Conservation (phyloP, 2,113 vertebrate genomes). For the Scalopus aquaticus region DNA sequence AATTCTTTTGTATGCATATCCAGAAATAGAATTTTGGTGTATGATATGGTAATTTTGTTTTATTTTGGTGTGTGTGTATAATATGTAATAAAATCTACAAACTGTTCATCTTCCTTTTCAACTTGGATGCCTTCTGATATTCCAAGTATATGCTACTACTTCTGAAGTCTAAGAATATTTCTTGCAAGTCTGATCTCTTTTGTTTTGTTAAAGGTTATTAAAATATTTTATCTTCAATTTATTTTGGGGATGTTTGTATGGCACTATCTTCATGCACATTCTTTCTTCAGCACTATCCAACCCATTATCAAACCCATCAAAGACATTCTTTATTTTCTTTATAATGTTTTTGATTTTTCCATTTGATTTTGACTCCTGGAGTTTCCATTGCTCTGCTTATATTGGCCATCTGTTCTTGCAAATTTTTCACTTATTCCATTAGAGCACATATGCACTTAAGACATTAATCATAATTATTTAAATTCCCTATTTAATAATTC, state of each 20-base stretch:
- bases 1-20: background rate
- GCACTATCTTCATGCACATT: background rate
- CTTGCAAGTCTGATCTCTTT: background rate
- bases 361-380: background rate
- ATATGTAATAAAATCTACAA: no score
- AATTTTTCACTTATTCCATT: background rate
- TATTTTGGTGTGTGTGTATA: no score
- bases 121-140: background rate
- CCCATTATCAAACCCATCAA: background rate
- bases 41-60: background rate
- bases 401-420: background rate
- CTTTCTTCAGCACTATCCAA: background rate
- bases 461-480: background rate
- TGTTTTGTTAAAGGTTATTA: background rate
- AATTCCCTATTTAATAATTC: background rate
- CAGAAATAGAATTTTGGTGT: background rate
- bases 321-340: background rate
- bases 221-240: background rate
- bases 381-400: background rate
- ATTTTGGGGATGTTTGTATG: background rate
- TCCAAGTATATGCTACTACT: background rate
- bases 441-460: background rate
- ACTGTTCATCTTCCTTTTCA: background rate
- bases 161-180: background rate
- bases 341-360: background rate